Evolutionary conservation across 1,140 invertebrate species (phyloP), one percentile per base, ranked within the genome.

Genomic region (Zaprionus inermis): DNA sequence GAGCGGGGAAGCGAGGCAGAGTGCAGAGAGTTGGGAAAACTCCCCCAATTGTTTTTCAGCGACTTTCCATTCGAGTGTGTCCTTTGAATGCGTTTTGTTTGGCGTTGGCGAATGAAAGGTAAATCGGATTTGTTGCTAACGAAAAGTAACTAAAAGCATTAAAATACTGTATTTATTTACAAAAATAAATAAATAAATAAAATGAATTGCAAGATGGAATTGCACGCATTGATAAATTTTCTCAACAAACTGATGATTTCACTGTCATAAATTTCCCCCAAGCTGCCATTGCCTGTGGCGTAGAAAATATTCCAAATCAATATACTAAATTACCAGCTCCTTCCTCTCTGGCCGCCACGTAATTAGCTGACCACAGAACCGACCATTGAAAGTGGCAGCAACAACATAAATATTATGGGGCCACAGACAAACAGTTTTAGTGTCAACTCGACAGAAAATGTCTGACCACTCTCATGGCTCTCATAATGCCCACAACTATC

Each of bases 381-480:
- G 56, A 41, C 61, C 75, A 77, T 74, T 75, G 69, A 57, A 78
- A 78, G 61, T 76, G 61, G 24, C 24, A 28, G 5, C 24, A 76
- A 66, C 66, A 65, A 71, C 64, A 61, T 72, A 72, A 76, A 72
- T 72, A 66, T 66, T 72, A 60, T 72, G n/a, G 18, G 32, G 61
- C 54, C 49, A 59, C 34, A n/a, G 55, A 32, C 44, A 54, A 70
- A 44, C 55, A 44, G 54, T 72, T 76, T 54, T 78, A 74, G 60
- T 76, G 76, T 76, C 76, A 72, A 79, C 54, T 79, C 73, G 30
- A 76, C 76, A 76, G 67, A 79, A 78, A 72, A 63, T 72, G 32
- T 49, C 63, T 56, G 57, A 49, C 38, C 70, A 72, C 30, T 51
- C 30, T n/a, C 30, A 60, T 20, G 14, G 59, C 60, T 72, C 60